Evolutionary conservation across 2,888 invertebrate species (phyloP), one percentile per base, ranked within the genome.

Genomic region (Globia sparganii): DNA sequence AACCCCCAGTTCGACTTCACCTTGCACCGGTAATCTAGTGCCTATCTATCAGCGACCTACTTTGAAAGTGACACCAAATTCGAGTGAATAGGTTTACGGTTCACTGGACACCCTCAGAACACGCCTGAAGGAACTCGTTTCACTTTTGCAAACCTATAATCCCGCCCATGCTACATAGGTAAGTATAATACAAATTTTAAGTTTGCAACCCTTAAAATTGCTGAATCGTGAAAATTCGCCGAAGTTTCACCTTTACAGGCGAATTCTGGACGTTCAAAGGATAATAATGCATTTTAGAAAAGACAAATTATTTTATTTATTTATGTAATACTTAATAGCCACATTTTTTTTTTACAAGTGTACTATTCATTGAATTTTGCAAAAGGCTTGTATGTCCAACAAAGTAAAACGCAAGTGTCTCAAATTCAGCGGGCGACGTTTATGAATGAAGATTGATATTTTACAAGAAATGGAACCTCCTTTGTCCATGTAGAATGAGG

Each of bases 21-120:
- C 75, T 76, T 72, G 66, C 31, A 43, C 61, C 61, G 6, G n/a
- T 40, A 66, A 53, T 73, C 6, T 53, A 46, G 69, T 59, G 61
- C 34, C 15, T 37, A 53, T 46, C 49, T 66, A 31, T 56, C 43
- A 59, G 15, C 37, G 78, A 77, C 65, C 72, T 86, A 71, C 66
- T 70, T 31, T 65, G 62, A 75, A 77, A 65, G 53, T 83, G 83
- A 69, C 71, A 76, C 73, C 28, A 85, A 68, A 56, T 66, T 71
- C 61, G 70, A 72, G 67, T 76, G 75, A 76, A 62, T 40, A 65
- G 62, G 59, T 78, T 82, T 13, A 72, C 86, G 65, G 81, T 78
- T 81, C 77, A 81, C 62, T 77, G 75, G 18, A 53, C 76, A 80
- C 80, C 83, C 78, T 72, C 67, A 37, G 67, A 43, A 43, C 67